These are phyloP conservation scores for Ivindomyrus marchei DNA, from an alignment of 2,113 vertebrate species.

Conservation along the genomic window DNA sequence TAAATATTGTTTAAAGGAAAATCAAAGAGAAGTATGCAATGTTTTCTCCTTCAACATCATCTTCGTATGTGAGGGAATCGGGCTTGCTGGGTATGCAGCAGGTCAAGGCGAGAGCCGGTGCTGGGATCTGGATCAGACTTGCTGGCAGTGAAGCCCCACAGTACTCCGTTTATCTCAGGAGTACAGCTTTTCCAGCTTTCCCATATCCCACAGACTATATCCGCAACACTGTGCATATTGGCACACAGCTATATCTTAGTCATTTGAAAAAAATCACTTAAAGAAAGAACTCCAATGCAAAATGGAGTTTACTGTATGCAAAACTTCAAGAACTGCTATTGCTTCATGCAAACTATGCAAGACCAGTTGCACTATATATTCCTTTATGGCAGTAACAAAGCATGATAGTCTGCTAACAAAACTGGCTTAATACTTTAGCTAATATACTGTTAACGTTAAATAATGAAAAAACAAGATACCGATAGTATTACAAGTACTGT, in stretches of 20 bases:
- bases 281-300: not conserved
- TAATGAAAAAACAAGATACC: not conserved
- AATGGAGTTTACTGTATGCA: not conserved
- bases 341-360: not conserved
- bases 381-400: not conserved
- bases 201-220: conserved; percentile 1
- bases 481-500: not conserved
- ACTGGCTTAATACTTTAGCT: not conserved
- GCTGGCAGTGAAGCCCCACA: not conserved
- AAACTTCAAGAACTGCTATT: not conserved
- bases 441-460: not conserved
- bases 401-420: not conserved
- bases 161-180: conserved; percentile 1
- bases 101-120: conserved; percentile 47
- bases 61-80: conserved; percentile 51
- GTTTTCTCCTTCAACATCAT: conserved; percentile 56
- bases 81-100: conserved; percentile 49
- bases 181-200: not conserved
- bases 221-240: not conserved
- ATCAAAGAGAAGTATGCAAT: conserved; percentile 29
- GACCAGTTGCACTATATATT: not conserved
- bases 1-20: conserved; percentile 48
- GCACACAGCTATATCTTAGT: not conserved
- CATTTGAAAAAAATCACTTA: not conserved
- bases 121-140: conserved; percentile 17